Conservation (phyloP, 2,888 invertebrate species). For the Drosophila testacea region DNA sequence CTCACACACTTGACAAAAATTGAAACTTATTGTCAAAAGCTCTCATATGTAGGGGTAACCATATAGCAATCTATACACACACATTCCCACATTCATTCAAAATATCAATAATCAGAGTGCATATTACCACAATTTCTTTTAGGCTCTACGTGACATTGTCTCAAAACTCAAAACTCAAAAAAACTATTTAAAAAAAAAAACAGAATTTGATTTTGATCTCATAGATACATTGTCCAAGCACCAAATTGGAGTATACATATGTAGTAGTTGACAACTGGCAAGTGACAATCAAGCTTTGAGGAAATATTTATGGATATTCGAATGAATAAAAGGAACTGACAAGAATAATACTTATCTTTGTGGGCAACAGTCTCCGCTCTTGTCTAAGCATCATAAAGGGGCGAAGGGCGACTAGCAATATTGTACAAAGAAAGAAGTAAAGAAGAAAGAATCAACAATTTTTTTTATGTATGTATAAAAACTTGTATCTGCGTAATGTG, state of each 20-base stretch:
- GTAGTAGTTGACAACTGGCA: neutral
- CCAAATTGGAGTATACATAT: neutral
- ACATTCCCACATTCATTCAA: slow-evolving; percentile 16
- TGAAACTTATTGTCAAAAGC: slow-evolving; percentile 77
- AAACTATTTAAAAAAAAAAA: neutral
- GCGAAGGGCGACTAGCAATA: too few relatives aligned
- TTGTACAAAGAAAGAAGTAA: too few relatives aligned
- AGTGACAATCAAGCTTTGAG: slow-evolving; percentile 1
- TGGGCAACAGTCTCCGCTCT: too few relatives aligned
- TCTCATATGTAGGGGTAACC: slow-evolving; percentile 25
- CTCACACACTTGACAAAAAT: slow-evolving; percentile 51
- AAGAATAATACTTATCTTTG: too few relatives aligned
- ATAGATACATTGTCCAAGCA: slow-evolving; percentile 1
- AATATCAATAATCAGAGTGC: slow-evolving; percentile 58
- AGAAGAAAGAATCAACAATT: too few relatives aligned
- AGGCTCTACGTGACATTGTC: slow-evolving; percentile 48
- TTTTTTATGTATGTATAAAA: too few relatives aligned
- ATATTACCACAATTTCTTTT: slow-evolving; percentile 60
- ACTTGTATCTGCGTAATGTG: too few relatives aligned
- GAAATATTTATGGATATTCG: too few relatives aligned
- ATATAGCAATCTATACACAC: slow-evolving; percentile 25
- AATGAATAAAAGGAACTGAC: too few relatives aligned
- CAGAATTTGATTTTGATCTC: neutral
- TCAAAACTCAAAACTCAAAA: slow-evolving; percentile 10
- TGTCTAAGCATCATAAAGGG: too few relatives aligned